Evolutionary conservation across 2,888 invertebrate species (phyloP).

Genomic region (Caenorhabditis doughertyi): DNA sequence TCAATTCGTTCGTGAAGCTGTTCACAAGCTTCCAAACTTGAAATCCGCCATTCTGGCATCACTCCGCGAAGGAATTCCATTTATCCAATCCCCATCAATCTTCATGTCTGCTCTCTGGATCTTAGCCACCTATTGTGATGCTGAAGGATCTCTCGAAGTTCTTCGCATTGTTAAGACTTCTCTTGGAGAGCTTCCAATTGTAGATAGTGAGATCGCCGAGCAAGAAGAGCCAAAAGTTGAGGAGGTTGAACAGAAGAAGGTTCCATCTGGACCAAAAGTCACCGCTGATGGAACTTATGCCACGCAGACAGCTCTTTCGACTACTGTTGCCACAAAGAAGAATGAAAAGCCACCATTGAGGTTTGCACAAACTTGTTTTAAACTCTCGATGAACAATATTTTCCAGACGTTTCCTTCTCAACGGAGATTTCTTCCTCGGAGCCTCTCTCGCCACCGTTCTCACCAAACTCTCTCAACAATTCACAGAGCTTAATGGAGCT

Average conservation of each 20-base stretch:
- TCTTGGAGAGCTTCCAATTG: slow-evolving; percentile 85
- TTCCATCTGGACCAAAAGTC: slow-evolving; percentile 84
- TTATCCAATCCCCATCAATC: slow-evolving; percentile 93
- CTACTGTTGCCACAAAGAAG: slow-evolving; percentile 60
- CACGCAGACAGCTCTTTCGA: slow-evolving; percentile 93
- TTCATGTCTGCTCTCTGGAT: slow-evolving; percentile 97
- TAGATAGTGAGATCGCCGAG: slow-evolving; percentile 87
- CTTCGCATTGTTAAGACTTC: slow-evolving; percentile 78
- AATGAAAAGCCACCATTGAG: slow-evolving; percentile 69
- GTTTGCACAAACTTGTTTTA: slow-evolving; percentile 2
- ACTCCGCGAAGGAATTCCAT: slow-evolving; percentile 89
- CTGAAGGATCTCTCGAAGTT: slow-evolving; percentile 84
- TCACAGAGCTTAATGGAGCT: slow-evolving; percentile 82
- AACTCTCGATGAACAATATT: no score
- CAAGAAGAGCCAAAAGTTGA: slow-evolving; percentile 85
- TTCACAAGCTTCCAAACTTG: slow-evolving; percentile 92
- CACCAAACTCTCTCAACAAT: slow-evolving; percentile 91
- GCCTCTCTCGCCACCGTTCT: slow-evolving; percentile 94
- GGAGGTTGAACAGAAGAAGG: slow-evolving; percentile 54
- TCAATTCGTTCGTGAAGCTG: slow-evolving; percentile 95
- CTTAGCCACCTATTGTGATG: slow-evolving; percentile 94
- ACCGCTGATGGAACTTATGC: slow-evolving; percentile 99
- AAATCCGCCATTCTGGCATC: slow-evolving; percentile 88
- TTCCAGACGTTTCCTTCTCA: slow-evolving; percentile 88
- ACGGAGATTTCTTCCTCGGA: slow-evolving; percentile 96